A percentile compares a stretch with the other conserved stretches of the same genome.
phyloP scores from a whole-genome alignment of 1,140 invertebrate genomes.

The Calosoma granatense region DNA sequence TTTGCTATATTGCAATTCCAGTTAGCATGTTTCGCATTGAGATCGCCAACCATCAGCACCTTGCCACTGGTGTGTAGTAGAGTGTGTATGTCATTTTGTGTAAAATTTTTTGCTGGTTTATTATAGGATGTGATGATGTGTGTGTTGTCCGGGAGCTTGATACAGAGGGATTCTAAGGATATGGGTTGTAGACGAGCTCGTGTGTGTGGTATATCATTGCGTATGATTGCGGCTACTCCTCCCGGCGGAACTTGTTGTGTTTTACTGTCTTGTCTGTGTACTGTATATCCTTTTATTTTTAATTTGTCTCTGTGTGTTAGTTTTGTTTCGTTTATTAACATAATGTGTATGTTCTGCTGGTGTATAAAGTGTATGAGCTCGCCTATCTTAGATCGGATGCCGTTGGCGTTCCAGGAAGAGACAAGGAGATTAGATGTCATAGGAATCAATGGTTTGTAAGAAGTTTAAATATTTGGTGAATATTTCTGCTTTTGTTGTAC shows the following conservation, averaged over 20 bases:
- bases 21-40: conserved; percentile 21
- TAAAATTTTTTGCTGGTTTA: conserved; percentile 13
- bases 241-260: neutral
- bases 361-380: conserved; percentile 11
- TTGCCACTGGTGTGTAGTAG: conserved; percentile 19
- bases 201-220: neutral
- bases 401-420: conserved; percentile 16
- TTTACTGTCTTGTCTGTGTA: neutral
- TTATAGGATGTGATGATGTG: conserved; percentile 17
- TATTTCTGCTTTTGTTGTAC: neutral
- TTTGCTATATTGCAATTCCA: conserved; percentile 23
- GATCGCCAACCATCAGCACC: conserved; percentile 23
- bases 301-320: neutral
- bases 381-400: conserved; percentile 11
- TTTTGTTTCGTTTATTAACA: conserved; percentile 15
- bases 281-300: neutral
- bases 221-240: neutral
- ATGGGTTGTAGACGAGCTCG: neutral
- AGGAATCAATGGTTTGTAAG: neutral
- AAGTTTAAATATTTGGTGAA: neutral
- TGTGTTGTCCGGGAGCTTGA: conserved; percentile 21
- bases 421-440: conserved; percentile 10
- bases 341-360: conserved; percentile 9
- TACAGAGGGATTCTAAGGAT: conserved; percentile 15
- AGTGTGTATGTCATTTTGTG: conserved; percentile 14